A percentile compares a stretch with the other conserved stretches of the same genome.
Conservation (phyloP, 53 echinoderm and acorn worm genomes). For the Echinometra lucunter region DNA sequence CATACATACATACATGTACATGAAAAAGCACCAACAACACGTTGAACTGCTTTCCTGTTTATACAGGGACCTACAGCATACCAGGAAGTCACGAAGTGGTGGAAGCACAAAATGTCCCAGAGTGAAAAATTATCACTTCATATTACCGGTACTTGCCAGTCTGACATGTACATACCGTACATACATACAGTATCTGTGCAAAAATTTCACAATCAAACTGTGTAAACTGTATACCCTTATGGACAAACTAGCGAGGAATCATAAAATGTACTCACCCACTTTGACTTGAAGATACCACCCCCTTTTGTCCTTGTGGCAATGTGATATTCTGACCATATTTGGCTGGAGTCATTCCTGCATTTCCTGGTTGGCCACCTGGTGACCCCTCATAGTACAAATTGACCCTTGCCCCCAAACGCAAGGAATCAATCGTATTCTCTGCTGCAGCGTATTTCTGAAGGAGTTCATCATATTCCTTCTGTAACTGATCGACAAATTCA, state of each 20-base stretch:
- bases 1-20: too few species aligned
- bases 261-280: constrained; percentile 35
- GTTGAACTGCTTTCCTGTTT: too few species aligned
- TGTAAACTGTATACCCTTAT: background rate
- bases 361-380: constrained; percentile 22
- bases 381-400: constrained; percentile 73
- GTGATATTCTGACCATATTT: constrained; percentile 39
- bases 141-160: too few species aligned
- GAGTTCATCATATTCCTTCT: constrained; percentile 89
- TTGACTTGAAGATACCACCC: background rate
- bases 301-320: constrained; percentile 36
- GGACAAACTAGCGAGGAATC: background rate
- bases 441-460: constrained; percentile 92
- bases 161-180: too few species aligned
- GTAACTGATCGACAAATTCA: constrained; percentile 86
- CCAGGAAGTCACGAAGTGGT: too few species aligned
- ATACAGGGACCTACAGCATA: too few species aligned
- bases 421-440: constrained; percentile 92
- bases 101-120: too few species aligned
- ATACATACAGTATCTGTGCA: background rate
- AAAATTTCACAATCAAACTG: background rate
- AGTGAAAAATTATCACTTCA: too few species aligned
- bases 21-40: too few species aligned
- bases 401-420: constrained; percentile 92
- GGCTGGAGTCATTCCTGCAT: background rate